Evolutionary conservation across 2,888 invertebrate genomes (phyloP), one percentile per base, ranked within the genome.

Genomic region (Drosophila kanekoi): DNA sequence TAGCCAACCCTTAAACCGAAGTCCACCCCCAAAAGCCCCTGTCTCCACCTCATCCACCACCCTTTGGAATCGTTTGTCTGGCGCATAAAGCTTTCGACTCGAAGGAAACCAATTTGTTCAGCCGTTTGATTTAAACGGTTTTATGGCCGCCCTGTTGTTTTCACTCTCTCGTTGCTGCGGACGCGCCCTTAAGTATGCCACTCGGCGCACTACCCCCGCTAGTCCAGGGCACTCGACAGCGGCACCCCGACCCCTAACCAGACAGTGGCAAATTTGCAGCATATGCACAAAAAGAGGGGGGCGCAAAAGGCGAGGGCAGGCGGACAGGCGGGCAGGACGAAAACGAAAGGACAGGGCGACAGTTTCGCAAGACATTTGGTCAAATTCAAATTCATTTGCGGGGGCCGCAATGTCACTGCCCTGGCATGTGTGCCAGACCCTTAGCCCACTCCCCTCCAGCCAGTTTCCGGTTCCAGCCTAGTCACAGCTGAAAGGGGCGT

Each of bases 51-150:
- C 33, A 9, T 8, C 16, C 23, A 18, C 18, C 41, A 20, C 13
- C 28, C n/a, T 43, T 28, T 28, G 28, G 28, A 28, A 59, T 61
- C 59, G 68, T 51, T 79, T 70, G 79, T 74, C 75, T 74, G 76
- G 61, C 58, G 79, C 76, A 88, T 82, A 82, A 88, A 87, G 88
- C 82, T 85, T 87, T 87, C 88, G 86, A 72, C 86, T 82, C 65
- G 87, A 89, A 89, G 89, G 89, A 87, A 89, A 88, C 80, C 87
- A 87, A 87, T 87, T 87, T 87, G 87, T 88, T 89, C 81, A 79
- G 87, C 87, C 77, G 77, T 89, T 89, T 89, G 87, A 88, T 87
- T 87, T 89, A 87, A 87, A 89, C 82, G 89, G 81, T 87, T 89
- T 89, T 89, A 89, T 89, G 86, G 88, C 86, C 73, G 79, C 69